Evolutionary conservation across 2,113 vertebrate species (phyloP).

Genomic region (Geococcyx californianus): DNA sequence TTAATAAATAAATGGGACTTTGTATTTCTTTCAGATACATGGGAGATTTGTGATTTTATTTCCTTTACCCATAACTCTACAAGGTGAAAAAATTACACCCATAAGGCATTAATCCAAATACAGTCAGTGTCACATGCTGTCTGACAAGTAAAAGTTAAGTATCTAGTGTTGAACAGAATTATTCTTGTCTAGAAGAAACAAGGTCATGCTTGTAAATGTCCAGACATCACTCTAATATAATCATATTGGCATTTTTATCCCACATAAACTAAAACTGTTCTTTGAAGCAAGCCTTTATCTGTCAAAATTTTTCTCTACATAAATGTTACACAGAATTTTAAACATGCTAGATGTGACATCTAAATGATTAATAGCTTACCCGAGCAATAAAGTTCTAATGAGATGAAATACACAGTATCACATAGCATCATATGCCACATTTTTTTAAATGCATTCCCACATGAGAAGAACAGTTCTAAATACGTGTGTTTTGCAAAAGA

Average conservation of each 20-base stretch:
- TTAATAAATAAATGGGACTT: background rate
- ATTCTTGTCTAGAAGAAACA: constrained; percentile 35
- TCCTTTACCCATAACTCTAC: background rate
- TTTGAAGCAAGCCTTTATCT: constrained; percentile 20
- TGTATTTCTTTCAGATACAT: background rate
- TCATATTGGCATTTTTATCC: constrained; percentile 32
- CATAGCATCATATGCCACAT: background rate
- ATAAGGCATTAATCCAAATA: constrained; percentile 25
- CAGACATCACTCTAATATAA: constrained; percentile 22
- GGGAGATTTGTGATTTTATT: constrained; percentile 3
- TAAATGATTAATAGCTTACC: constrained; percentile 58
- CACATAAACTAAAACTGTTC: constrained; percentile 18
- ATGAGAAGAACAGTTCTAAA: background rate
- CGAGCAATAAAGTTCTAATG: constrained; percentile 10
- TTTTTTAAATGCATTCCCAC: background rate
- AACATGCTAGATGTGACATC: constrained; percentile 17
- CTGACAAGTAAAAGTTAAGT: constrained; percentile 36
- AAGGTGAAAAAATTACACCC: background rate
- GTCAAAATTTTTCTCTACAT: background rate
- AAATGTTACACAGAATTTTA: constrained; percentile 19
- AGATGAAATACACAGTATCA: background rate
- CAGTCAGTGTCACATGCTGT: constrained; percentile 13
- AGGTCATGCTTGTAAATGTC: constrained; percentile 38
- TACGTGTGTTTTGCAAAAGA: background rate
- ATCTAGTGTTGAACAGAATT: constrained; percentile 22